Conservation (phyloP, 2,888 invertebrate species). For the Erpobdella octoculata region DNA sequence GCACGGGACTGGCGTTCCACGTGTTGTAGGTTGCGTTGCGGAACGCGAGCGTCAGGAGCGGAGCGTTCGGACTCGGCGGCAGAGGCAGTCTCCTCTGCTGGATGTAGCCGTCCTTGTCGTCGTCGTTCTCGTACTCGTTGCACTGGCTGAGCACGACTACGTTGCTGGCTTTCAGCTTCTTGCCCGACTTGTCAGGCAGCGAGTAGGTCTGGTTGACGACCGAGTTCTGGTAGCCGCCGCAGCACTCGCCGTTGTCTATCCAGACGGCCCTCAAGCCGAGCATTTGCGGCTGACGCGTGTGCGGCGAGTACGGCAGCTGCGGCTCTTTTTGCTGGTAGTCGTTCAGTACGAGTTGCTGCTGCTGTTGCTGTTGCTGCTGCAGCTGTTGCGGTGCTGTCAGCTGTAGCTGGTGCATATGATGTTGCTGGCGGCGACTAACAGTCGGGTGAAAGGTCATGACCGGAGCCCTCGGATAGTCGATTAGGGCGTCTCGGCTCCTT, state of each 20-base stretch:
- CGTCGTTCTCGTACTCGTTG: conserved; percentile 22
- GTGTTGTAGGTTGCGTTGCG: conserved; percentile 25
- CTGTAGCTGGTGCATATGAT: background rate
- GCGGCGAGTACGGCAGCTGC: background rate
- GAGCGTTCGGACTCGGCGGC: background rate
- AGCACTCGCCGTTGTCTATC: conserved; percentile 14
- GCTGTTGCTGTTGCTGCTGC: background rate
- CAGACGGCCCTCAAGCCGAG: conserved; percentile 25
- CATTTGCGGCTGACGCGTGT: conserved; percentile 18
- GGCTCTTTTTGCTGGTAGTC: background rate
- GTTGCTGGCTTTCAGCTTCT: background rate
- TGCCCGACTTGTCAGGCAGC: conserved; percentile 8
- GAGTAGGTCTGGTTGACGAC: conserved; percentile 20
- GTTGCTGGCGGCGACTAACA: background rate
- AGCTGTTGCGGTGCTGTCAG: background rate
- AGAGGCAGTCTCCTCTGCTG: conserved; percentile 9
- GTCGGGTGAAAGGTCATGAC: conserved; percentile 26
- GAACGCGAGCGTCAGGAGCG: conserved; percentile 20
- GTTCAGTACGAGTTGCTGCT: background rate
- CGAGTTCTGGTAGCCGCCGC: conserved; percentile 12
- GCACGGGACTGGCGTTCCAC: background rate
- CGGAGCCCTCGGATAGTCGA: conserved; percentile 19
- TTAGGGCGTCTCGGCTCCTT: background rate
- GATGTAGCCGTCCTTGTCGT: conserved; percentile 8
- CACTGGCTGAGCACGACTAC: conserved; percentile 12